Percentiles rank a stretch among this genome's conserved stretches.
These are phyloP conservation scores for Linhomoeus sp. DNA, from an alignment of 2,888 invertebrate species.

Conservation along the genomic window DNA sequence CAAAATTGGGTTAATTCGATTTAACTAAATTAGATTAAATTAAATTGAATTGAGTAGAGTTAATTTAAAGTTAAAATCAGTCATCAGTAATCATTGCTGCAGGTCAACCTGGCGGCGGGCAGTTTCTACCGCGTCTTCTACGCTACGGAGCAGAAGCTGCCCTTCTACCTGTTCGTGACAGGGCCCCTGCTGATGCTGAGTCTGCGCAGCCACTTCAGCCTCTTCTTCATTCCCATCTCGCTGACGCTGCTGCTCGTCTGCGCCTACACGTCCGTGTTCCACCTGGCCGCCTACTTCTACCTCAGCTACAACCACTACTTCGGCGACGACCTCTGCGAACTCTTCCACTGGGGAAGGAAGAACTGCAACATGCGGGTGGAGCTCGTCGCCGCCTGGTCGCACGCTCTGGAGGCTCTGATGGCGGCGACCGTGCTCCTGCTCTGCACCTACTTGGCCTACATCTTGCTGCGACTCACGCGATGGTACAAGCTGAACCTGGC, in stretches of 20 bases:
- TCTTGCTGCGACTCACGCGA: background rate
- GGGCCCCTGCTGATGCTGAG: background rate
- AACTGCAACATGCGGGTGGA: background rate
- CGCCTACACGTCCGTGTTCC: slow-evolving; percentile 1
- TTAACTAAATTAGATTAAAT: no score
- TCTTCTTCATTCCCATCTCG: background rate
- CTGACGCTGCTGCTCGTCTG: background rate
- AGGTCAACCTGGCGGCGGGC: background rate
- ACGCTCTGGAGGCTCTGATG: slow-evolving; percentile 4
- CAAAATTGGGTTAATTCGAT: no score
- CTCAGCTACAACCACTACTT: slow-evolving; percentile 3
- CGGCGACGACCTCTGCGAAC: slow-evolving; percentile 3
- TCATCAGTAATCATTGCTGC: no score
- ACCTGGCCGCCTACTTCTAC: slow-evolving; percentile 3
- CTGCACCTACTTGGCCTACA: background rate
- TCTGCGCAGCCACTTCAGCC: background rate
- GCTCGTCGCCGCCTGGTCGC: background rate
- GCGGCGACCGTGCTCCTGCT: background rate
- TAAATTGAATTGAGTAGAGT: no score
- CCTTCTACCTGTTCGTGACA: slow-evolving; percentile 1
- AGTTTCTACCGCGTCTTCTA: slow-evolving; percentile 5
- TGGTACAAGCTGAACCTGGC: background rate
- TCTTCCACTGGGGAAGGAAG: background rate
- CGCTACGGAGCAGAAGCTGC: slow-evolving; percentile 5
- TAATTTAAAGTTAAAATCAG: no score